A percentile compares a stretch with the other conserved stretches of the same genome.
These are phyloP conservation scores for Melanocharis versteri DNA, from an alignment of 2,113 vertebrate species.

Conservation along the genomic window DNA sequence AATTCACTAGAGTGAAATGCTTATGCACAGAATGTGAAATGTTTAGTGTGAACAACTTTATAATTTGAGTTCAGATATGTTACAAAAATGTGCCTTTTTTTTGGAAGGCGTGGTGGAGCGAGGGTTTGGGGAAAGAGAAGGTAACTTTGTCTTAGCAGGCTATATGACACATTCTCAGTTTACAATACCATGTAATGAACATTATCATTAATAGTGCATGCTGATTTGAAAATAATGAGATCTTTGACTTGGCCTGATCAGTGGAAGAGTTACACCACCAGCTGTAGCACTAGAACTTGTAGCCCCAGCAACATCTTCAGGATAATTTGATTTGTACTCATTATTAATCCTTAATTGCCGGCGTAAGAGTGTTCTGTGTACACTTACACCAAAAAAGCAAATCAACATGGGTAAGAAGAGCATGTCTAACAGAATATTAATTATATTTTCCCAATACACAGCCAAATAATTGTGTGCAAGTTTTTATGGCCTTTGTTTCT, in stretches of 20 bases:
- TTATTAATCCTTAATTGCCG: background rate
- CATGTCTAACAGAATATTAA: background rate
- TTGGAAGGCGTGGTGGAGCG: fast-evolving
- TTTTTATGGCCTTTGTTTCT: background rate
- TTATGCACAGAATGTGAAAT: background rate
- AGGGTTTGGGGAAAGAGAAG: background rate
- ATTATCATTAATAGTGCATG: background rate
- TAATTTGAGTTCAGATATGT: background rate
- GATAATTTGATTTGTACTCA: background rate
- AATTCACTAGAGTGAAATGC: background rate
- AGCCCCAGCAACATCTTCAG: background rate
- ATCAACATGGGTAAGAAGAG: background rate
- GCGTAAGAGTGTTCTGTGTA: background rate
- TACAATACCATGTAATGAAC: background rate
- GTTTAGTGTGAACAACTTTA: background rate
- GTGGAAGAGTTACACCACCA: background rate
- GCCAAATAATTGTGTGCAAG: background rate
- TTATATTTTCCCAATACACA: background rate
- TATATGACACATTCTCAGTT: background rate
- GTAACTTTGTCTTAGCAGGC: background rate
- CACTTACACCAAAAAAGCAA: background rate
- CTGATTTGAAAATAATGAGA: background rate
- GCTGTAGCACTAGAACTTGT: background rate
- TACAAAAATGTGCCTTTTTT: background rate
- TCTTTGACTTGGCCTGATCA: background rate